These are phyloP conservation scores for Nycteola revayana DNA, from an alignment of 2,888 invertebrate species.

Conservation along the genomic window DNA sequence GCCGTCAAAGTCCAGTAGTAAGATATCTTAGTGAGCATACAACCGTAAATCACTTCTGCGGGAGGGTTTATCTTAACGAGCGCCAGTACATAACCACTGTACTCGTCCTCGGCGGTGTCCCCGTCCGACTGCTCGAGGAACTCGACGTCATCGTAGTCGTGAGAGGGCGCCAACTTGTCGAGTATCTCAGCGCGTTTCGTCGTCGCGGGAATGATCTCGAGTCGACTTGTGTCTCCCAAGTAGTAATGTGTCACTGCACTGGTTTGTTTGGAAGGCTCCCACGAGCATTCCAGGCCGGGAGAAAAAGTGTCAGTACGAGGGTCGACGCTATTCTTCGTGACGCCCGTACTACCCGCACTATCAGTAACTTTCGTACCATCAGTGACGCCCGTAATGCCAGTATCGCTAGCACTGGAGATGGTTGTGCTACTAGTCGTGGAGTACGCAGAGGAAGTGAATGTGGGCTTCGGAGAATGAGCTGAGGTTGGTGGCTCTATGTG, in stretches of 20 bases:
- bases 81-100: conserved; percentile 42
- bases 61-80: conserved; percentile 53
- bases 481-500: too few relatives aligned
- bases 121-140: conserved; percentile 28
- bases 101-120: conserved; percentile 20
- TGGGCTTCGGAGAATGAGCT: background rate
- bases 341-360: too few relatives aligned
- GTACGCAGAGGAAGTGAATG: background rate
- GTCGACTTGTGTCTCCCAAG: conserved; percentile 8
- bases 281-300: conserved; percentile 48
- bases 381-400: too few relatives aligned
- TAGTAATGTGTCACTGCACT: conserved; percentile 44
- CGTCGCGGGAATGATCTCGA: background rate
- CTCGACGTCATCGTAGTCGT: conserved; percentile 11
- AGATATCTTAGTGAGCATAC: conserved; percentile 55
- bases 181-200: conserved; percentile 2
- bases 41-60: conserved; percentile 54
- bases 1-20: conserved; percentile 59
- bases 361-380: too few relatives aligned
- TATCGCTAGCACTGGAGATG: background rate
- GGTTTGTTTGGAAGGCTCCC: conserved; percentile 56
- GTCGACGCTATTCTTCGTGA: too few relatives aligned
- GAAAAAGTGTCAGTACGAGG: conserved; percentile 16
- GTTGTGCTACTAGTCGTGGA: background rate
- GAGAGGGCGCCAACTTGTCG: conserved; percentile 1